phyloP scores from a whole-genome alignment of 2,113 vertebrate species.

The Bettongia penicillata region DNA sequence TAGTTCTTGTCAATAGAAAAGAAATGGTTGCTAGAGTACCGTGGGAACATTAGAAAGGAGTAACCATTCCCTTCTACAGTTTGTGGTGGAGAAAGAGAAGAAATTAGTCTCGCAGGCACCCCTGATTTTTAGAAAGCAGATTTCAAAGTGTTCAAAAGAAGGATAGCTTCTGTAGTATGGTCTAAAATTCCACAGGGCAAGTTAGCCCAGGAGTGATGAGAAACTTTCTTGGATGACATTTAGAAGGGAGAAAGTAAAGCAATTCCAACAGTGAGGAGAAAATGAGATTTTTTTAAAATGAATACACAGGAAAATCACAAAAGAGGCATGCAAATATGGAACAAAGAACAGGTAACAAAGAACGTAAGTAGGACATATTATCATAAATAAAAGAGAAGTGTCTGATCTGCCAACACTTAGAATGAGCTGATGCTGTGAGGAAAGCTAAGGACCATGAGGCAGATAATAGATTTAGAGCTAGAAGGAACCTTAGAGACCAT shows the following conservation, averaged over 20 bases:
- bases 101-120: neutral
- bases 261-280: neutral
- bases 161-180: neutral
- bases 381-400: neutral
- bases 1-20: neutral
- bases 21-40: neutral
- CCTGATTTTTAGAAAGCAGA: neutral
- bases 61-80: neutral
- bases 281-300: neutral
- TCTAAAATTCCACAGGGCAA: neutral
- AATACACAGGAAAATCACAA: neutral
- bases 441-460: neutral
- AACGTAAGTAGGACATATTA: neutral
- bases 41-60: neutral
- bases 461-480: neutral
- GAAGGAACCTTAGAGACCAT: neutral
- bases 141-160: neutral
- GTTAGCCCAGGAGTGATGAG: neutral
- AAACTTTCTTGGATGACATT: neutral
- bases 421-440: neutral
- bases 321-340: neutral
- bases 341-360: neutral
- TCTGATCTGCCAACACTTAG: neutral
- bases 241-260: neutral
- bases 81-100: neutral